phyloP scores from a whole-genome alignment of 2,797 vertebrate species.

The Hybognathus amarus region DNA sequence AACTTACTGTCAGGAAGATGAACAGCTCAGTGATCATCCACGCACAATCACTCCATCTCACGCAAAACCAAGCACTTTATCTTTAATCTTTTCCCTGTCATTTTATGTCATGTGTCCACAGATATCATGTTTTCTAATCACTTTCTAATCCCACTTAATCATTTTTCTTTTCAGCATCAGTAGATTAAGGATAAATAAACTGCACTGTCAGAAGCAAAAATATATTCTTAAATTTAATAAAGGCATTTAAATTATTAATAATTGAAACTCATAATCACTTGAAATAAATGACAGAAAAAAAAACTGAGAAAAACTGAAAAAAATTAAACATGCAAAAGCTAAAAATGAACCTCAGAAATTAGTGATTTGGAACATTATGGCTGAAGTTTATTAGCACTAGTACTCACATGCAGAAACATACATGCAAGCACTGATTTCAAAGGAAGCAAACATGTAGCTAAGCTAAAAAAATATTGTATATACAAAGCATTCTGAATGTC shows the following conservation, averaged over 20 bases:
- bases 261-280: background rate
- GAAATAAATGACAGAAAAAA: background rate
- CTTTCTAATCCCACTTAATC: background rate
- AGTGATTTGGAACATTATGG: background rate
- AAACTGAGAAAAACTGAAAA: background rate
- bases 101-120: background rate
- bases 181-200: slow-evolving; percentile 15
- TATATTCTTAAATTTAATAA: background rate
- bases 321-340: background rate
- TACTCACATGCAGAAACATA: background rate
- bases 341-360: background rate
- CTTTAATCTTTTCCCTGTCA: slow-evolving; percentile 31
- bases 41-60: slow-evolving; percentile 6
- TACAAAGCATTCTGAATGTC: background rate
- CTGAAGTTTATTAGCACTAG: background rate
- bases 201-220: background rate
- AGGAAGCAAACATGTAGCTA: background rate
- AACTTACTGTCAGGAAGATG: slow-evolving; percentile 16
- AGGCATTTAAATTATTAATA: background rate
- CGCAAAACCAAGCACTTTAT: slow-evolving; percentile 20
- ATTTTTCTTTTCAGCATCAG: slow-evolving; percentile 6
- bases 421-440: background rate
- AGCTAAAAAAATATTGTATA: background rate
- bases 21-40: slow-evolving; percentile 19
- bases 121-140: slow-evolving; percentile 22